Conservation (phyloP, 2,797 vertebrate genomes). For the Potorous gilbertii region DNA sequence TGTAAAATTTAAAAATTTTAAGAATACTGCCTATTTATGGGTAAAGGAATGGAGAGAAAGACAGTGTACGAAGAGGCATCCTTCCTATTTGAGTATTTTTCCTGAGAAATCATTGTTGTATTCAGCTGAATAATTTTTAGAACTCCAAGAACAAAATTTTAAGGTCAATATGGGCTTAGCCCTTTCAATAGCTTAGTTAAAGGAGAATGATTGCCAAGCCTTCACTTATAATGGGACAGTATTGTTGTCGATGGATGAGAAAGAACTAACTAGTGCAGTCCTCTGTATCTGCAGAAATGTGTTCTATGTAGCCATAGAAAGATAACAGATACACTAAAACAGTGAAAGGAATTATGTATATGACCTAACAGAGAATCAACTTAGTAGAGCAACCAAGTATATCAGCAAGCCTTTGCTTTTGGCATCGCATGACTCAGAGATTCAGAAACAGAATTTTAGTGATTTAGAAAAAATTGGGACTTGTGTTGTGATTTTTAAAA, state of each 20-base stretch:
- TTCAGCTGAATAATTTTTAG: background rate
- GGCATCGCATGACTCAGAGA: background rate
- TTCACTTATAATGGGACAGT: background rate
- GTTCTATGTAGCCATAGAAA: background rate
- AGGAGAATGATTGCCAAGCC: background rate
- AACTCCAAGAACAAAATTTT: background rate
- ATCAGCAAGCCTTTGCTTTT: background rate
- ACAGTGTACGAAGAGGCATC: background rate
- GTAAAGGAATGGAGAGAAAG: background rate
- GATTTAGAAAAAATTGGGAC: constrained; percentile 52
- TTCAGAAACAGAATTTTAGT: constrained; percentile 36
- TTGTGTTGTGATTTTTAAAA: constrained; percentile 36
- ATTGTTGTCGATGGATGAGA: background rate
- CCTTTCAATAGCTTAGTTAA: background rate
- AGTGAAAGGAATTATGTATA: background rate
- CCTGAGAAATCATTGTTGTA: background rate
- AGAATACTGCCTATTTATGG: background rate
- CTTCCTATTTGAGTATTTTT: background rate
- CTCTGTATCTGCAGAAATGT: background rate
- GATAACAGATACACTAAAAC: background rate
- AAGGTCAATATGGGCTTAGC: background rate
- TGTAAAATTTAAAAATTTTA: background rate
- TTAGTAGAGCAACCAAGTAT: background rate
- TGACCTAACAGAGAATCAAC: background rate
- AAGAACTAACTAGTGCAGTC: background rate